These are phyloP conservation scores for Cerastis rubricosa DNA, from an alignment of 2,888 invertebrate species.

Conservation along the genomic window DNA sequence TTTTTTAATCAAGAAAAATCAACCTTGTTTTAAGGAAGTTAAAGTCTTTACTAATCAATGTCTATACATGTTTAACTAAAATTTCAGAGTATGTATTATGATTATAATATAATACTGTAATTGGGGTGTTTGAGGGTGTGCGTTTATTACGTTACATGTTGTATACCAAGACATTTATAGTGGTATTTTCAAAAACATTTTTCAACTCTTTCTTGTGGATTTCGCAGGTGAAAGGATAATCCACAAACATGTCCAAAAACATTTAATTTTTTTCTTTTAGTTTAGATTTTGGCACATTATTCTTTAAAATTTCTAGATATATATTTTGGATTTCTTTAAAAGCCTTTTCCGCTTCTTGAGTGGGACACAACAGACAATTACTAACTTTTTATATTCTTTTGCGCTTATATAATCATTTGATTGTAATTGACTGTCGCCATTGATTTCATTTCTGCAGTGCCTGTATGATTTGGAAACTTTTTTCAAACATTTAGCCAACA, in stretches of 20 bases:
- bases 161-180: no score
- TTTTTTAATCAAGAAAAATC: no score
- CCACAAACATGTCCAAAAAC: background rate
- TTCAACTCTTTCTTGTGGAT: background rate
- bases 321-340: background rate
- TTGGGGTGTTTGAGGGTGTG: no score
- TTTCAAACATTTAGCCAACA: background rate
- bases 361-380: background rate
- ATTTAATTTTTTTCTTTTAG: background rate
- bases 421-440: background rate
- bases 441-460: background rate
- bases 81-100: no score
- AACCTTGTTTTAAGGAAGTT: no score
- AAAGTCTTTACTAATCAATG: no score
- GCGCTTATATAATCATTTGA: conserved; percentile 4
- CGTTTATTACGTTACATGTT: no score
- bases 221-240: background rate
- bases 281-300: background rate
- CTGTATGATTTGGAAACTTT: background rate
- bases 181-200: no score
- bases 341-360: background rate
- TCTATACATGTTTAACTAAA: no score
- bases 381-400: conserved; percentile 5
- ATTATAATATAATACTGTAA: no score
- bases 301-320: background rate